Percentiles rank a stretch among this genome's conserved stretches.
These are phyloP conservation scores for Anastatus disparis DNA, from an alignment of 1,140 invertebrate genomes.

Conservation along the genomic window DNA sequence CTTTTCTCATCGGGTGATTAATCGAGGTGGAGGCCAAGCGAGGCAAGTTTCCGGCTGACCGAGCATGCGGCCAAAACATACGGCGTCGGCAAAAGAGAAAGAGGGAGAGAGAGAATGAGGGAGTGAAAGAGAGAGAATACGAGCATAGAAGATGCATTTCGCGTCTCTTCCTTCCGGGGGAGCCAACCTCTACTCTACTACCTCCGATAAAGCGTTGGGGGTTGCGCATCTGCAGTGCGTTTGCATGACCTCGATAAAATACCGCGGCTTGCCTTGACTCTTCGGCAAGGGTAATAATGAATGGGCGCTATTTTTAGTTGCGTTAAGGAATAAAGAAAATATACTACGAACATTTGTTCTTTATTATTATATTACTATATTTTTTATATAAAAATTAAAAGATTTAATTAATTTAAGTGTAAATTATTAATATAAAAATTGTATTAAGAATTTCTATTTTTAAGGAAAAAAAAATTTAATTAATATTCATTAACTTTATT, in stretches of 20 bases:
- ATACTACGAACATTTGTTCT: no score
- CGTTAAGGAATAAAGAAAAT: not conserved
- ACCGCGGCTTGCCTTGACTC: slow-evolving; percentile 14
- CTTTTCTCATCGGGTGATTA: slow-evolving; percentile 43
- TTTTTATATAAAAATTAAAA: no score
- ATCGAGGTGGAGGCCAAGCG: slow-evolving; percentile 50
- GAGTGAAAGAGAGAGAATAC: no score
- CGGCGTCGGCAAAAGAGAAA: not conserved
- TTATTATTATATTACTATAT: no score
- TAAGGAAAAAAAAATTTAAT: no score
- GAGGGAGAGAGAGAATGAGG: no score
- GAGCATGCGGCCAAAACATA: slow-evolving; percentile 16
- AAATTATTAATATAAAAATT: no score
- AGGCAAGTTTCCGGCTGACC: slow-evolving; percentile 11
- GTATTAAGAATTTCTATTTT: no score
- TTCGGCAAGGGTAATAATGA: not conserved
- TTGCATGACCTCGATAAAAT: slow-evolving; percentile 18
- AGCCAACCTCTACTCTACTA: no score
- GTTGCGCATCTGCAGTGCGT: slow-evolving; percentile 16
- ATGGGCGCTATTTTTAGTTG: not conserved
- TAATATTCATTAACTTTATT: no score
- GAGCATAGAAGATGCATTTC: slow-evolving; percentile 33
- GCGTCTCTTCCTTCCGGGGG: slow-evolving; percentile 18
- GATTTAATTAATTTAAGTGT: no score
- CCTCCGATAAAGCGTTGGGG: slow-evolving; percentile 24